Evolutionary conservation across 2,797 vertebrate genomes (phyloP), one percentile per base, ranked within the genome.

Genomic region (Chelon labrosus): DNA sequence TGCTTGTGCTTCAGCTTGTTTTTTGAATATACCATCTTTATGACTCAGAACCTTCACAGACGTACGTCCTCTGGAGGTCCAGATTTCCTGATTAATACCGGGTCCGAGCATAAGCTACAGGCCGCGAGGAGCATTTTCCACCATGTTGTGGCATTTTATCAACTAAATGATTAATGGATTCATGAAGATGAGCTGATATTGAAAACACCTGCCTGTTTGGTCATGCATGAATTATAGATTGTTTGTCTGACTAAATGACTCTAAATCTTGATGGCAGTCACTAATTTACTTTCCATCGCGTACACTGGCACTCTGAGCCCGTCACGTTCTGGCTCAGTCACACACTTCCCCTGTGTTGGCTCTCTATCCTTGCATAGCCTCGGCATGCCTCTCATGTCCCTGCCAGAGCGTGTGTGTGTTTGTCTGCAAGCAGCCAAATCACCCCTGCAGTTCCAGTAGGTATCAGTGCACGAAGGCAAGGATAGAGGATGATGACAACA

Each of bases 291-390:
- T 70, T 73, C 25, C 44, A 61, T 60, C 16, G 16, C 22, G n/a
- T 64, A 44, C 64, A 7, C 31, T 7, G 31, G 63, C 16, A 38
- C 52, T 27, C 53, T 27, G 41, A 71, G 59, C 66, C 72, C 52
- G 55, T 73, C 52, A 49, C 58, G 19, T 63, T 69, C 46, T 63
- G 55, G 61, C 64, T 59, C 63, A 52, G 60, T 58, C 65, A 65
- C 67, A 77, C 76, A 73, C 67, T 68, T 70, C 65, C 66, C 66
- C 13, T 51, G 60, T 78, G 66, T 58, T 11, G 13, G 68, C 20
- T 71, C 82, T 20, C 60, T 79, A 81, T 86, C 80, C 76, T 83
- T 53, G 73, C 61, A 64, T 73, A 77, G 81, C 83, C 76, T 74
- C 54, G 11, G 9, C 31, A 31, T 77, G 54, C 62, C 60, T 70